A percentile compares a stretch with the other conserved stretches of the same genome.
phyloP scores from a whole-genome alignment of 2,797 vertebrate genomes.

The Botia kubotai region DNA sequence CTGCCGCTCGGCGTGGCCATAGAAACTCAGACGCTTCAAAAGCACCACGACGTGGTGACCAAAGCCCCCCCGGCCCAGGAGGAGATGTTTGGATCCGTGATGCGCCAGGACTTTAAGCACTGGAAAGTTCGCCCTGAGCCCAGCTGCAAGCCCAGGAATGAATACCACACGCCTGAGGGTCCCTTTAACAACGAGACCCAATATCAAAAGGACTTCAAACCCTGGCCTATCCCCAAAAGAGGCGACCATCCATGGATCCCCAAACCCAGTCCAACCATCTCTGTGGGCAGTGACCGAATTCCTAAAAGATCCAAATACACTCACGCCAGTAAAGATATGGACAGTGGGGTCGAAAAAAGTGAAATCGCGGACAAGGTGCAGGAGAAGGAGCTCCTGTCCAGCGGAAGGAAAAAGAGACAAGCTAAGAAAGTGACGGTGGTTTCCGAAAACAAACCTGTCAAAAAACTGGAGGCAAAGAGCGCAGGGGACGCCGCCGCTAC shows the following conservation, averaged over 20 bases:
- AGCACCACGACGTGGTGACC: conserved; percentile 58
- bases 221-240: conserved; percentile 92
- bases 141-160: conserved; percentile 91
- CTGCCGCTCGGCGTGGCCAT: conserved; percentile 78
- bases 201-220: conserved; percentile 96
- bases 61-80: conserved; percentile 63
- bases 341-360: conserved; percentile 79
- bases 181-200: conserved; percentile 93
- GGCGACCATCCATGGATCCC: conserved; percentile 96
- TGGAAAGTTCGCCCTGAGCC: conserved; percentile 92
- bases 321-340: conserved; percentile 64
- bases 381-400: conserved; percentile 75
- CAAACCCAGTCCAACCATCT: conserved; percentile 75
- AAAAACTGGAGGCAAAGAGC: conserved; percentile 61
- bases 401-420: conserved; percentile 75
- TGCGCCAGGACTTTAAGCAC: conserved; percentile 92
- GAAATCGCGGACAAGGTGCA: conserved; percentile 79
- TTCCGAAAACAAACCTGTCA: conserved; percentile 68
- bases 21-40: conserved; percentile 83
- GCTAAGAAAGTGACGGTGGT: conserved; percentile 63
- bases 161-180: conserved; percentile 90
- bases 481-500: conserved; percentile 41
- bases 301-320: conserved; percentile 63
- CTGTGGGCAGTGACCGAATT: conserved; percentile 65
- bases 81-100: conserved; percentile 86